phyloP scores from a whole-genome alignment of 2,797 vertebrate species.

The Tragelaphus eurycerus region DNA sequence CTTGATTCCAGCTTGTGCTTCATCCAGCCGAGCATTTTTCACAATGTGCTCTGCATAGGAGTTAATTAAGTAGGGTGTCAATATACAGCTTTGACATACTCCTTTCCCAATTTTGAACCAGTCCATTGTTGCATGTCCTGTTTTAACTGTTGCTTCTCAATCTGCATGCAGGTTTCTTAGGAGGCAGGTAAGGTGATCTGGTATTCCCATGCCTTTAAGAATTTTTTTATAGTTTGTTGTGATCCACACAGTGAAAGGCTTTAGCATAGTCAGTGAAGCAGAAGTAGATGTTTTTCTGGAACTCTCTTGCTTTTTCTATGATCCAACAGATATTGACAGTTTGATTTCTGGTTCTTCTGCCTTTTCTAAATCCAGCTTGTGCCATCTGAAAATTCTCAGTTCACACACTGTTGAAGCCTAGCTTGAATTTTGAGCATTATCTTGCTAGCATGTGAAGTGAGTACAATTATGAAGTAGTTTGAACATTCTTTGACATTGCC shows the following conservation, averaged over 20 bases:
- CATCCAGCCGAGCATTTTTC: not conserved
- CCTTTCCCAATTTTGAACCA: not conserved
- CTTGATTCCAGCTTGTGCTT: not conserved
- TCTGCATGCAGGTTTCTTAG: not conserved
- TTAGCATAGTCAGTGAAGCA: not conserved
- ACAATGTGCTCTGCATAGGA: not conserved
- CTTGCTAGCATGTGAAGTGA: not conserved
- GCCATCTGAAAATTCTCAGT: not conserved
- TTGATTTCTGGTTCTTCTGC: not conserved
- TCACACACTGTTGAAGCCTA: not conserved
- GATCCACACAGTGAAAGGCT: not conserved
- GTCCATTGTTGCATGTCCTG: not conserved
- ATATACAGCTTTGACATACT: not conserved
- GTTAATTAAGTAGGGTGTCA: not conserved
- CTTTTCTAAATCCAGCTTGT: not conserved
- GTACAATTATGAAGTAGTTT: not conserved
- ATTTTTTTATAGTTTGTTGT: not conserved
- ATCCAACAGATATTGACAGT: not conserved
- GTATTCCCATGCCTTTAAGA: not conserved
- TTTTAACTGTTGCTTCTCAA: not conserved
- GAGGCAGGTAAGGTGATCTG: not conserved
- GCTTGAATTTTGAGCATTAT: not conserved
- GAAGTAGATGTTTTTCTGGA: not conserved
- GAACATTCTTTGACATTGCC: not conserved
- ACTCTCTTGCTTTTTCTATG: not conserved